A percentile compares a stretch with the other conserved stretches of the same genome.
Evolutionary conservation across 2,113 vertebrate species (phyloP).

Genomic region (Pogonocichla stellata): DNA sequence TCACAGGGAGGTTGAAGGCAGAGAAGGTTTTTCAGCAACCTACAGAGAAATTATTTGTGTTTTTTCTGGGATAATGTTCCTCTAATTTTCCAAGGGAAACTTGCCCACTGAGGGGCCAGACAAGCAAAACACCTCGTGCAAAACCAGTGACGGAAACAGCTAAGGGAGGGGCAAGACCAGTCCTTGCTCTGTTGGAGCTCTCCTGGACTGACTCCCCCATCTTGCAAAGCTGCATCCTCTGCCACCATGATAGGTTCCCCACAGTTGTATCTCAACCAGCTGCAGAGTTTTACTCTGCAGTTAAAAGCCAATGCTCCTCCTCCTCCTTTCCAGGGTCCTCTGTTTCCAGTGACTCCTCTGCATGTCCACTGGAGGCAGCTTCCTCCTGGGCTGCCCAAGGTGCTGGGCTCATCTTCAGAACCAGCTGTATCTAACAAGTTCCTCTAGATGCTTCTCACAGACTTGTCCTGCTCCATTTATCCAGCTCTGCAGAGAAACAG

Average conservation of each 20-base stretch:
- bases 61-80: not conserved
- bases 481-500: not conserved
- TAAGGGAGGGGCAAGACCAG: not conserved
- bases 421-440: not conserved
- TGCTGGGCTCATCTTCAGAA: not conserved
- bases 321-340: not conserved
- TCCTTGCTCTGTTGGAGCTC: not conserved
- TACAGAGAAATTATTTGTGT: not conserved
- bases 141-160: not conserved
- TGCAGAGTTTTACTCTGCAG: no score
- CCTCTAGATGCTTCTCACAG: not conserved
- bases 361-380: not conserved
- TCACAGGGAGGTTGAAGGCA: not conserved
- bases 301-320: no score
- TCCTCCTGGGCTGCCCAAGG: not conserved
- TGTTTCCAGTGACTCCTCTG: not conserved
- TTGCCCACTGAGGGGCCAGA: not conserved
- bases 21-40: not conserved
- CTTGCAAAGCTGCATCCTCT: no score
- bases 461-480: not conserved
- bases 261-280: no score
- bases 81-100: not conserved
- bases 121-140: not conserved
- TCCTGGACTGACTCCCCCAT: no score
- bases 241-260: no score